Conservation (phyloP, 2,113 vertebrate genomes). For the Gorsachius goisagi region DNA sequence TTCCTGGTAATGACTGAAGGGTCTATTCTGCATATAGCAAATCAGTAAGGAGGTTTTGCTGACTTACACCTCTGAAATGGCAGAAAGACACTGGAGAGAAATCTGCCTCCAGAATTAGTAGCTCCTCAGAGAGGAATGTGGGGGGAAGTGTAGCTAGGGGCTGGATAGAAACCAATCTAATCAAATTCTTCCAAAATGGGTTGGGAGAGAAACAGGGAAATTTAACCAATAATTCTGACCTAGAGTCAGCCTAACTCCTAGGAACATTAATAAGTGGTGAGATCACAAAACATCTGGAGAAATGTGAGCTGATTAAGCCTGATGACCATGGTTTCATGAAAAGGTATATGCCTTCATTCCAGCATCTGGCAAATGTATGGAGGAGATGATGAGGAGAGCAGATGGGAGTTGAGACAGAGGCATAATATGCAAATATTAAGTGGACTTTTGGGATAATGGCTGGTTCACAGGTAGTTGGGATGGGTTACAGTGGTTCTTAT, state of each 20-base stretch:
- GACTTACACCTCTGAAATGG: neutral
- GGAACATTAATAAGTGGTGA: constrained; percentile 1
- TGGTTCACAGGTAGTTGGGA: neutral
- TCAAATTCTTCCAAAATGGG: neutral
- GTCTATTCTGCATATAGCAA: neutral
- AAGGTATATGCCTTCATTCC: neutral
- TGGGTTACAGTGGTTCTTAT: neutral
- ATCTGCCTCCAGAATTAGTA: neutral
- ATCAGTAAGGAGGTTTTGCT: neutral
- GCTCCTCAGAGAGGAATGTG: neutral
- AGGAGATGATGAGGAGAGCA: constrained; percentile 34
- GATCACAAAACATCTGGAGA: constrained; percentile 55
- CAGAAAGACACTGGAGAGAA: neutral
- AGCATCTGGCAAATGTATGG: constrained; percentile 6
- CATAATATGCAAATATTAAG: neutral
- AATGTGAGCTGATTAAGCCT: neutral
- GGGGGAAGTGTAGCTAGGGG: neutral
- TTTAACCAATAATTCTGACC: neutral
- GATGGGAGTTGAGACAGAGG: neutral
- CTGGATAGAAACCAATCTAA: neutral
- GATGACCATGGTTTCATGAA: neutral
- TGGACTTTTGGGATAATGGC: neutral
- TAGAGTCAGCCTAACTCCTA: neutral
- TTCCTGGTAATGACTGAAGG: neutral
- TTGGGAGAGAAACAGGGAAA: neutral